Conservation (phyloP, 2,113 vertebrate species). For the Ia io region DNA sequence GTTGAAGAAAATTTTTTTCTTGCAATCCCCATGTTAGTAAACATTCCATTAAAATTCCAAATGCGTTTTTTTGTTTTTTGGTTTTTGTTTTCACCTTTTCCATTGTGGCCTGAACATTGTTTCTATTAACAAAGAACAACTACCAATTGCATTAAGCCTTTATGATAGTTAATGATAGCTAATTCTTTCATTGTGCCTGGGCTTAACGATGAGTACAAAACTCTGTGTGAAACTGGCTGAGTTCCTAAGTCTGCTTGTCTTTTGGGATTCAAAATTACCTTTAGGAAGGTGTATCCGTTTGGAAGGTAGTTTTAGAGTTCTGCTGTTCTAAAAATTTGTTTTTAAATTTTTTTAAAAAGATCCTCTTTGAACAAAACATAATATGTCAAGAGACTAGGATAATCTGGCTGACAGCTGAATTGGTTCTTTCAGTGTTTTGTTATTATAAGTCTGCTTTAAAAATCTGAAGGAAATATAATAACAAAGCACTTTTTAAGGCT, state of each 20-base stretch:
- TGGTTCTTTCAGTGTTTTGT: background rate
- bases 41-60: background rate
- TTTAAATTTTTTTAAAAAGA: background rate
- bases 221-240: background rate
- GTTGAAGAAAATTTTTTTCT: background rate
- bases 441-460: background rate
- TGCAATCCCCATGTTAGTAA: background rate
- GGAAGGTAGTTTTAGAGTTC: slow-evolving; percentile 4
- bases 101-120: background rate
- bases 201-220: background rate
- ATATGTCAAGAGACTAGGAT: background rate
- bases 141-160: slow-evolving; percentile 21
- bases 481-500: background rate
- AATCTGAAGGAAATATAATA: background rate
- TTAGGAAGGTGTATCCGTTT: background rate
- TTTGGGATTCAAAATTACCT: background rate
- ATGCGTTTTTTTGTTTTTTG: background rate
- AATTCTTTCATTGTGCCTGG: slow-evolving; percentile 15
- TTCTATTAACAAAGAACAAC: background rate
- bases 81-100: slow-evolving; percentile 25
- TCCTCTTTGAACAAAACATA: background rate
- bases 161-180: slow-evolving; percentile 2
- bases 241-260: background rate
- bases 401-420: slow-evolving; percentile 1
- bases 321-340: background rate